Evolutionary conservation across 2,797 vertebrate genomes (phyloP).

Genomic region (Tangara arthus): DNA sequence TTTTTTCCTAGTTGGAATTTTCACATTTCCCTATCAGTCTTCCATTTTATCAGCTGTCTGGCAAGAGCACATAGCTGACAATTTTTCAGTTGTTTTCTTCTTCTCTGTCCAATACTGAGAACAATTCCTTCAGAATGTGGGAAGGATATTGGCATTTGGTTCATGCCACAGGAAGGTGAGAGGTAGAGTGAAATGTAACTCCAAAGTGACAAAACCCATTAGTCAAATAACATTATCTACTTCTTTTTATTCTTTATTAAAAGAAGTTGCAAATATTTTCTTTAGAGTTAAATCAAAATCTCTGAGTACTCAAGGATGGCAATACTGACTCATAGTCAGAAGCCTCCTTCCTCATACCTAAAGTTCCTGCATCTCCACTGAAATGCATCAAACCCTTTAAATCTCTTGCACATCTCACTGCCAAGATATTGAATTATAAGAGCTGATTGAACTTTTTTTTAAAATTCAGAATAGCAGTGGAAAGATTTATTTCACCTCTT

Average conservation of each 20-base stretch:
- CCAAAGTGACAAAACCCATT: neutral
- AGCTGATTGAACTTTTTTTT: neutral
- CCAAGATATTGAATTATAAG: neutral
- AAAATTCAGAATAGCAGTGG: neutral
- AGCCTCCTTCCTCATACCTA: neutral
- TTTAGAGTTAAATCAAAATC: neutral
- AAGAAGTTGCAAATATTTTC: neutral
- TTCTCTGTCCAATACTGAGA: neutral
- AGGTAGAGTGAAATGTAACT: neutral
- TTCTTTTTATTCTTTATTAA: neutral
- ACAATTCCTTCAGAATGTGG: neutral
- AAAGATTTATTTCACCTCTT: constrained; percentile 27
- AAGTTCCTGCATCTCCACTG: neutral
- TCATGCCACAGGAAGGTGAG: neutral
- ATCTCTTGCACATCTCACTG: neutral
- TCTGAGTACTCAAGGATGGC: neutral
- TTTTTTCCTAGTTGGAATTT: neutral
- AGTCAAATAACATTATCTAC: neutral
- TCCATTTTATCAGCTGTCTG: neutral
- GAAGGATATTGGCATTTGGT: neutral
- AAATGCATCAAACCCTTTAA: neutral
- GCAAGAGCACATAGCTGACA: neutral
- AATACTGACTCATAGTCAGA: neutral
- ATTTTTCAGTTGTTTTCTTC: neutral
- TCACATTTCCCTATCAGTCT: neutral